Evolutionary conservation across 2,113 vertebrate genomes (phyloP).

Genomic region (Raphicerus campestris): DNA sequence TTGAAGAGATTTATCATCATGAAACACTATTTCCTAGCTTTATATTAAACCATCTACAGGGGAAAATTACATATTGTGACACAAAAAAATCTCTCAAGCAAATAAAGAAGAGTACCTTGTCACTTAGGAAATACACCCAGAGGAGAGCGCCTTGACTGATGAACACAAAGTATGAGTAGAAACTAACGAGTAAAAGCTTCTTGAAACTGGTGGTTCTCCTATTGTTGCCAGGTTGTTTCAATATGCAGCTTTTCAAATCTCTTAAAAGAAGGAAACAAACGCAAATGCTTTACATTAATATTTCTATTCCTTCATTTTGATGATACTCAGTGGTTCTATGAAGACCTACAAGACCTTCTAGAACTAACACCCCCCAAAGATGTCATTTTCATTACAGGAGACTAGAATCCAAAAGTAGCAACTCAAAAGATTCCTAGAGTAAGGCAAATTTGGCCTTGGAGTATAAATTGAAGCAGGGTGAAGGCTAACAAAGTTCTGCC

Average conservation of each 20-base stretch:
- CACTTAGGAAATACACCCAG: background rate
- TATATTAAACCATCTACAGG: background rate
- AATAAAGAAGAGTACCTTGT: background rate
- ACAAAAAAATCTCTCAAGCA: background rate
- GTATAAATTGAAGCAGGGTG: background rate
- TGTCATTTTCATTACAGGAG: background rate
- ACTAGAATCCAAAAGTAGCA: background rate
- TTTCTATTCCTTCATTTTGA: background rate
- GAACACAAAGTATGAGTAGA: background rate
- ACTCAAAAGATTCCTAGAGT: background rate
- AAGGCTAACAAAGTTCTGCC: background rate
- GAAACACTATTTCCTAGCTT: background rate
- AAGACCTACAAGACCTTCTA: background rate
- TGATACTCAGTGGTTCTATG: background rate
- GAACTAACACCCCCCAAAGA: background rate
- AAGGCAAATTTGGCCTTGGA: background rate
- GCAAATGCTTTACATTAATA: background rate
- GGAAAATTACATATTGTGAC: background rate
- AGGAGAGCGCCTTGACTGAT: background rate
- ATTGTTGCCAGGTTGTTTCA: background rate
- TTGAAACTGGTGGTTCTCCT: background rate
- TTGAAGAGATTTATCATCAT: background rate
- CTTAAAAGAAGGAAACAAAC: background rate
- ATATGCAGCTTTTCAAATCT: background rate
- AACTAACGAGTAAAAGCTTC: background rate